These are phyloP conservation scores for Micrasema longulum DNA, from an alignment of 1,140 invertebrate genomes.

Conservation along the genomic window DNA sequence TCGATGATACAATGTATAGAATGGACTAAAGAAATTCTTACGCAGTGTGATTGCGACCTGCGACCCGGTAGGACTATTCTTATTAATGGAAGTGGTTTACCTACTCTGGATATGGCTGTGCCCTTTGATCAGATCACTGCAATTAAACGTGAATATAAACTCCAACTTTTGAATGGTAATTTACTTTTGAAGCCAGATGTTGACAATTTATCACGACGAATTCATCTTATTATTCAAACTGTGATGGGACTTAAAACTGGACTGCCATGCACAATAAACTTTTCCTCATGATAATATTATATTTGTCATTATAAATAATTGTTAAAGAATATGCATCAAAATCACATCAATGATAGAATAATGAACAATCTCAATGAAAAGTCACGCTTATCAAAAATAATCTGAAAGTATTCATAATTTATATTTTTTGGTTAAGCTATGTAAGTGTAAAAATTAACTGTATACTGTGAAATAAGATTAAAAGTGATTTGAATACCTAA, in stretches of 20 bases:
- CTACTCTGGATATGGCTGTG: slow-evolving; percentile 40
- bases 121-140: slow-evolving; percentile 20
- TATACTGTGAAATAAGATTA: too few relatives aligned
- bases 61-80: slow-evolving; percentile 37
- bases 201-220: slow-evolving; percentile 19
- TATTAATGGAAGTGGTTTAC: slow-evolving; percentile 43
- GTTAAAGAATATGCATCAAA: too few relatives aligned
- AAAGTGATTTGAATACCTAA: too few relatives aligned
- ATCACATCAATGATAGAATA: too few relatives aligned
- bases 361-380: too few relatives aligned
- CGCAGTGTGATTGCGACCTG: slow-evolving; percentile 34
- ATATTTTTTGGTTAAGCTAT: too few relatives aligned
- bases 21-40: slow-evolving; percentile 31
- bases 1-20: slow-evolving; percentile 38
- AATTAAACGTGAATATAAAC: slow-evolving; percentile 29
- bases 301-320: too few relatives aligned
- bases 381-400: too few relatives aligned
- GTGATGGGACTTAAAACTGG: slow-evolving; percentile 45
- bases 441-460: too few relatives aligned
- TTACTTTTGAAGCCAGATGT: slow-evolving; percentile 13
- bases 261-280: slow-evolving; percentile 37
- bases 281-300: background rate
- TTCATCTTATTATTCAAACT: slow-evolving; percentile 41
- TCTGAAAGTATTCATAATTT: too few relatives aligned
- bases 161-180: slow-evolving; percentile 35